These are phyloP conservation scores for Drosophila pandora DNA, from an alignment of 1,140 invertebrate genomes.

Conservation along the genomic window DNA sequence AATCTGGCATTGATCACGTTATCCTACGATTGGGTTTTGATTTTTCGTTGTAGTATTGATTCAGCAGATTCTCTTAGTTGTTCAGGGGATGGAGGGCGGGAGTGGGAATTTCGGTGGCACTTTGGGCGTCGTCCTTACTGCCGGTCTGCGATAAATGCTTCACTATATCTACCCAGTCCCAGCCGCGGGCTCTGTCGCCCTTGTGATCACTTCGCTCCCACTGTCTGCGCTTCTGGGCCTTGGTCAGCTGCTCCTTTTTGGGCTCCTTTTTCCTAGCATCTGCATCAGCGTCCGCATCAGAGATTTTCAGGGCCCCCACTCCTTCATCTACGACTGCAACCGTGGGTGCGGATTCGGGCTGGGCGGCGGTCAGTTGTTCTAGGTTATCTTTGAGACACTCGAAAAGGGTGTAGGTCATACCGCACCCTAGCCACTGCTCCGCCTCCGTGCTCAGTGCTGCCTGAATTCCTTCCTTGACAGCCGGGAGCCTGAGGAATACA, in stretches of 20 bases:
- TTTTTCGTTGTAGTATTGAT: slow-evolving; percentile 24
- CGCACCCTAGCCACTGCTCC: slow-evolving; percentile 92
- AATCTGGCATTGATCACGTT: slow-evolving; percentile 29
- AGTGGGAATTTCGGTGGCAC: slow-evolving; percentile 40
- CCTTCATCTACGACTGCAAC: slow-evolving; percentile 54
- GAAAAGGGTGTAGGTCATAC: slow-evolving; percentile 97
- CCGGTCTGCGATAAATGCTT: slow-evolving; percentile 94
- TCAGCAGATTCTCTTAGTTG: slow-evolving; percentile 29
- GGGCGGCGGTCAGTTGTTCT: slow-evolving; percentile 88
- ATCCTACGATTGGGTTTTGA: slow-evolving; percentile 60
- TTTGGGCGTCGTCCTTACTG: slow-evolving; percentile 65
- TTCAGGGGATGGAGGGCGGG: slow-evolving; percentile 62
- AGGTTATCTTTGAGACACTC: slow-evolving; percentile 95
- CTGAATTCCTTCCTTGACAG: slow-evolving; percentile 90
- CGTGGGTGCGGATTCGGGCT: slow-evolving; percentile 86
- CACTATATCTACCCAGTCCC: slow-evolving; percentile 97
- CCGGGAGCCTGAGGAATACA: slow-evolving; percentile 86
- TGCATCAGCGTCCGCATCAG: slow-evolving; percentile 56
- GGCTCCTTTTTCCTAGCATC: slow-evolving; percentile 85
- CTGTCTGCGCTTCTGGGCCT: slow-evolving; percentile 94
- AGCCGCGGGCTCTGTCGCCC: slow-evolving; percentile 94
- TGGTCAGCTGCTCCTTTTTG: slow-evolving; percentile 94
- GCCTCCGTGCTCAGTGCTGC: slow-evolving; percentile 88
- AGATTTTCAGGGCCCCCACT: slow-evolving; percentile 70
- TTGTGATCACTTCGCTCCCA: slow-evolving; percentile 92